Evolutionary conservation across 2,797 vertebrate species (phyloP).

Genomic region (Adelosebastes latens): DNA sequence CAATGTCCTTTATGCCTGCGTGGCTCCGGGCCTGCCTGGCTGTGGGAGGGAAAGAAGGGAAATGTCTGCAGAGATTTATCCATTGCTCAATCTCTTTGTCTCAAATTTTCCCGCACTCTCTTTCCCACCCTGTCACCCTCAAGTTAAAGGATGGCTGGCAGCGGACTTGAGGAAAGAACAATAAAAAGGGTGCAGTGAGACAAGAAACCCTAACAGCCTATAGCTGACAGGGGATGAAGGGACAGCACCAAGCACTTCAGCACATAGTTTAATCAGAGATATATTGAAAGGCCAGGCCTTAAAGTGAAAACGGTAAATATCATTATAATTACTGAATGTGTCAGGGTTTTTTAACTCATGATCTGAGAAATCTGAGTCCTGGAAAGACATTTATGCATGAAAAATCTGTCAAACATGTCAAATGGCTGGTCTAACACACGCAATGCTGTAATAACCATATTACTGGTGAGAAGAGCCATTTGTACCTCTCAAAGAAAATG

Average conservation of each 20-base stretch:
- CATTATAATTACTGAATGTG: background rate
- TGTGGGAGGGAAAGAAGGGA: constrained; percentile 38
- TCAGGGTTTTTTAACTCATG: background rate
- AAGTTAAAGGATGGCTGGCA: constrained; percentile 22
- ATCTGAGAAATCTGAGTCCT: background rate
- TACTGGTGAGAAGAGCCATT: background rate
- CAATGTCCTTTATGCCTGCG: constrained; percentile 71
- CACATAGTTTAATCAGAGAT: background rate
- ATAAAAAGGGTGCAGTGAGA: constrained; percentile 23
- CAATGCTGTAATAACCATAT: background rate
- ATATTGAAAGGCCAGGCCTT: background rate
- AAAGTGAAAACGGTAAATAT: background rate
- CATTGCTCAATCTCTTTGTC: constrained; percentile 37
- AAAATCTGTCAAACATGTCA: background rate
- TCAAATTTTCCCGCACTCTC: constrained; percentile 21
- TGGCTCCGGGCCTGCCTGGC: constrained; percentile 38
- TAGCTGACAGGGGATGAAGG: constrained; percentile 6
- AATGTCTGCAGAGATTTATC: constrained; percentile 62
- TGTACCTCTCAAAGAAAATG: constrained; percentile 20
- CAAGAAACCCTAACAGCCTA: background rate
- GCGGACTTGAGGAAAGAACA: constrained; percentile 24
- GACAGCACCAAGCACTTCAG: background rate
- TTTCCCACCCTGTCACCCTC: constrained; percentile 33
- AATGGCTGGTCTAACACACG: background rate
- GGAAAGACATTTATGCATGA: background rate